A percentile compares a stretch with the other conserved stretches of the same genome.
Evolutionary conservation across 1,140 invertebrate genomes (phyloP).

Genomic region (Drosophila bocqueti): DNA sequence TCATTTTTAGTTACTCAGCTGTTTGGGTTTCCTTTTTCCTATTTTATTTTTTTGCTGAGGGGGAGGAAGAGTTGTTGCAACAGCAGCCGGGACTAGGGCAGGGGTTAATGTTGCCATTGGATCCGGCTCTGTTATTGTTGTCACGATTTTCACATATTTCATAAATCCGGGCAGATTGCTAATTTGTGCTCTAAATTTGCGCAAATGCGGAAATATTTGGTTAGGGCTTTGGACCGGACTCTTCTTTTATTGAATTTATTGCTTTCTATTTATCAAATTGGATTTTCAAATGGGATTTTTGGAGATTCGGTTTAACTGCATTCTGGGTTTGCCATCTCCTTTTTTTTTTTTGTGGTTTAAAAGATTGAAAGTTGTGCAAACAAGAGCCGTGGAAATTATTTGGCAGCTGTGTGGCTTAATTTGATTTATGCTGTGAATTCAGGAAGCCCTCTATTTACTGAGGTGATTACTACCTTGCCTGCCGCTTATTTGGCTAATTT

Average conservation of each 20-base stretch:
- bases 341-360: constrained; percentile 38
- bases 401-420: constrained; percentile 44
- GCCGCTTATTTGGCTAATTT: constrained; percentile 22
- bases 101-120: constrained; percentile 58
- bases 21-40: constrained; percentile 43
- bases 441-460: neutral
- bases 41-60: neutral
- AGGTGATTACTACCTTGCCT: constrained; percentile 9
- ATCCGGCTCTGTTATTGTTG: constrained; percentile 66
- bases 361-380: constrained; percentile 60
- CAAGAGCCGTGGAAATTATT: constrained; percentile 29
- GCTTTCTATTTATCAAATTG: constrained; percentile 80
- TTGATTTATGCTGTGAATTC: constrained; percentile 34
- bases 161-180: constrained; percentile 80
- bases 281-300: constrained; percentile 64
- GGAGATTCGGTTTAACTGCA: constrained; percentile 16
- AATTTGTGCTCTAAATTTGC: constrained; percentile 80
- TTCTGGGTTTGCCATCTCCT: neutral
- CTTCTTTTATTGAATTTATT: constrained; percentile 71
- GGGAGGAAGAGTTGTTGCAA: constrained; percentile 55
- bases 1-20: constrained; percentile 82
- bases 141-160: constrained; percentile 82
- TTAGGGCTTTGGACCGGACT: constrained; percentile 53
- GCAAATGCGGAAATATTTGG: constrained; percentile 74
- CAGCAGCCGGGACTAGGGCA: constrained; percentile 36